Evolutionary conservation across 2,797 vertebrate genomes (phyloP).

Genomic region (Pseudomugil gertrudae): DNA sequence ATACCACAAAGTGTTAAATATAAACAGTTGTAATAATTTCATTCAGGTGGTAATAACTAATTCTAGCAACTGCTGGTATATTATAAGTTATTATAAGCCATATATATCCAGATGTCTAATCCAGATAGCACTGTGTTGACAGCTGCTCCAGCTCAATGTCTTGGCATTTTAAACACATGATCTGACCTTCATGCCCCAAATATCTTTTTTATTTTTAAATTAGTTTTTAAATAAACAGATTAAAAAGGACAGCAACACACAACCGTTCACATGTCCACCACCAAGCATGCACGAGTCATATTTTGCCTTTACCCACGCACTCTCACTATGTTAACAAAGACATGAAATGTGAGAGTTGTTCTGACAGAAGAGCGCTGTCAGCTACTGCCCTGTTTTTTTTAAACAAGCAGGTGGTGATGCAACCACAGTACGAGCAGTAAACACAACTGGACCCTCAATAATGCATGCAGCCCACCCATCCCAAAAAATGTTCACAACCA

Average conservation of each 20-base stretch:
- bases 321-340: slow-evolving; percentile 4
- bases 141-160: slow-evolving; percentile 14
- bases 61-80: not conserved
- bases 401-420: slow-evolving; percentile 55
- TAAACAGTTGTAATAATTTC: not conserved
- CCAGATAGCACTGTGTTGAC: slow-evolving; percentile 1
- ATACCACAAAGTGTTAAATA: not conserved
- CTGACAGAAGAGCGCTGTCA: slow-evolving; percentile 53
- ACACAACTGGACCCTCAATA: slow-evolving; percentile 27
- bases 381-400: slow-evolving; percentile 39
- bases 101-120: not conserved
- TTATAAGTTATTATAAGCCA: not conserved
- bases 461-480: not conserved
- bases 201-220: slow-evolving; percentile 12
- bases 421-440: slow-evolving; percentile 13
- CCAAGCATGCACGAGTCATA: slow-evolving; percentile 22
- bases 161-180: slow-evolving; percentile 15
- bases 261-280: slow-evolving; percentile 24
- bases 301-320: slow-evolving; percentile 23
- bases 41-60: not conserved
- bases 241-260: slow-evolving; percentile 54
- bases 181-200: slow-evolving; percentile 23
- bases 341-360: slow-evolving; percentile 40
- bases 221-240: slow-evolving; percentile 21
- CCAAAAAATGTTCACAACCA: not conserved